Conservation (phyloP, 2,888 invertebrate genomes). For the Monochamus alternatus region DNA sequence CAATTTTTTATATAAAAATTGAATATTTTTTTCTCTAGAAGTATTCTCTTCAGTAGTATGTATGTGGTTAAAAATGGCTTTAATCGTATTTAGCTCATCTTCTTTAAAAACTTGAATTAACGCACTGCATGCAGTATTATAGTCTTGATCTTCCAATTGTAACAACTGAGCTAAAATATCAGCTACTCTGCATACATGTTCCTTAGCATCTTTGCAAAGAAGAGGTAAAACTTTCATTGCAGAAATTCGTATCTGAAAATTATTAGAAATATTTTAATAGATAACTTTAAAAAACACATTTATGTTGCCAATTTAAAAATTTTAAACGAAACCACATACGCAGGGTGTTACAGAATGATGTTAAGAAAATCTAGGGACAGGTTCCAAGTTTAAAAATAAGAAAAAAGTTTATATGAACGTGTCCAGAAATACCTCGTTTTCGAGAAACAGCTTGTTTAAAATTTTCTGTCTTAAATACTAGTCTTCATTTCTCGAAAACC, state of each 20-base stretch:
- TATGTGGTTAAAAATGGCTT: conserved; percentile 75
- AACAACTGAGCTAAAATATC: conserved; percentile 94
- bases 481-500: too few relatives aligned
- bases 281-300: conserved; percentile 13
- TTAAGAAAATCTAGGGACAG: too few relatives aligned
- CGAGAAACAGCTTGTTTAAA: too few relatives aligned
- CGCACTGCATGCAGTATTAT: conserved; percentile 88
- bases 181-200: conserved; percentile 88
- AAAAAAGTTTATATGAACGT: too few relatives aligned
- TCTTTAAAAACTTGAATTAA: conserved; percentile 84
- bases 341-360: too few relatives aligned
- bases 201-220: conserved; percentile 89
- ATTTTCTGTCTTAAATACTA: too few relatives aligned
- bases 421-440: too few relatives aligned
- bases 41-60: conserved; percentile 80
- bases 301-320: background rate
- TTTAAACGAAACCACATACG: too few relatives aligned
- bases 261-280: conserved; percentile 11
- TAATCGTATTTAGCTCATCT: conserved; percentile 79
- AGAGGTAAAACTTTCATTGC: conserved; percentile 93
- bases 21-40: conserved; percentile 89
- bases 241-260: conserved; percentile 88
- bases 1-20: conserved; percentile 83
- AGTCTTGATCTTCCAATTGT: conserved; percentile 87
- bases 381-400: too few relatives aligned